Evolutionary conservation across 2,797 vertebrate genomes (phyloP), one percentile per base, ranked within the genome.

Genomic region (Pantherophis alleghaniensis): DNA sequence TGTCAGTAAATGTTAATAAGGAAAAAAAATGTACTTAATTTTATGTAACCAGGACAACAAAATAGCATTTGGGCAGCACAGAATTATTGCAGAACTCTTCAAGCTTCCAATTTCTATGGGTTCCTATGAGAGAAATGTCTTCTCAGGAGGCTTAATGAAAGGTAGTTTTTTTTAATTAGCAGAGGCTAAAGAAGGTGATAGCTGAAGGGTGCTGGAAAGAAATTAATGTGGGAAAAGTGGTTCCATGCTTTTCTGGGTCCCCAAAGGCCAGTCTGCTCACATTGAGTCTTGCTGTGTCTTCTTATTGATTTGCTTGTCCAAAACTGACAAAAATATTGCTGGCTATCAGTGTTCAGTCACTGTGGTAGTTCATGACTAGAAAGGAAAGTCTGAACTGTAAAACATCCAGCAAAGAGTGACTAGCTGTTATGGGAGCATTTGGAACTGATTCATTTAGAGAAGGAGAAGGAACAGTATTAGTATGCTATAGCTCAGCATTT

Each of bases 151-250:
- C 97, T 97, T 96, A 97, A 97, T 94, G 93, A 96, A 96, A 98
- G 97, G 96, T 97, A 97, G 96, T 97, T 98, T 98, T 98, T 53
- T 98, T 98, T 98, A 98, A 98, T 98, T 98, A 98, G 97, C 97
- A 97, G 96, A 93, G 97, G 97, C 96, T 96, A 97, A 96, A 96
- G 96, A 97, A 97, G 97, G 96, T 97, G 97, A 97, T 97, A 97
- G 97, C 97, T 94, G 95, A 96, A 95, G 96, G 96, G 96, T 93
- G 94, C 94, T 0, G 0, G 94, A 93, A 94, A 97, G 96, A 97
- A 97, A 97, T 98, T 98, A 97, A 98, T 97, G 97, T 97, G 96
- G 96, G 97, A 47, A 97, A 98, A 97, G 96, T 96, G 97, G 97
- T 96, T 97, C 97, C 96, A 95, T 0, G 56, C 96, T 97, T 96